Evolutionary conservation across 2,888 invertebrate genomes (phyloP).

Genomic region (Microplitis deprimator): DNA sequence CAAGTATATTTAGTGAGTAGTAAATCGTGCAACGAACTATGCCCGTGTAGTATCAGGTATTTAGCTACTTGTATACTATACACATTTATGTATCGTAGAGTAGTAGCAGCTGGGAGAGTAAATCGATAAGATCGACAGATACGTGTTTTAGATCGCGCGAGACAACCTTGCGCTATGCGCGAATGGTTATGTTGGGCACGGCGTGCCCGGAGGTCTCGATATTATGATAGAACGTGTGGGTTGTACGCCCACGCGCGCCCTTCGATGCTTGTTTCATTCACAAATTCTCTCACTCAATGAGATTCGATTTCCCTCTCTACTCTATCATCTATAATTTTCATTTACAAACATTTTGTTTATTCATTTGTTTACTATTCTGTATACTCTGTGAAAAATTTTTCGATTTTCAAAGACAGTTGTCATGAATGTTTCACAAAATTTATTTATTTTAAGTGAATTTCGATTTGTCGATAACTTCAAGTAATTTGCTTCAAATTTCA

Average conservation of each 20-base stretch:
- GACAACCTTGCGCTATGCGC: slow-evolving; percentile 64
- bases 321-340: too few relatives aligned
- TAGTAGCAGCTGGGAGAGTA: neutral
- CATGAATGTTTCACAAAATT: too few relatives aligned
- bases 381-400: neutral
- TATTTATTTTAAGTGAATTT: too few relatives aligned
- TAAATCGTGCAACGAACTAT: neutral
- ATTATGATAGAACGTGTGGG: slow-evolving; percentile 67
- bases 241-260: slow-evolving; percentile 52
- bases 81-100: neutral
- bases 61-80: neutral
- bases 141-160: slow-evolving; percentile 50
- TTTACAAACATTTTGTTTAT: neutral
- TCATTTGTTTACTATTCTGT: neutral
- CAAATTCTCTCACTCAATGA: slow-evolving; percentile 36
- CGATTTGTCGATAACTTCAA: neutral
- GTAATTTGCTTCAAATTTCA: neutral
- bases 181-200: slow-evolving; percentile 62
- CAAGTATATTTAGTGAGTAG: neutral
- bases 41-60: neutral
- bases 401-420: too few relatives aligned
- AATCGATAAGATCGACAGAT: slow-evolving; percentile 41
- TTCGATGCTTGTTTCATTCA: slow-evolving; percentile 45
- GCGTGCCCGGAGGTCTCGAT: slow-evolving; percentile 68
- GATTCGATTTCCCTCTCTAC: slow-evolving; percentile 15